Evolutionary conservation across 2,888 invertebrate genomes (phyloP).

Genomic region (Adelognathus sp.): DNA sequence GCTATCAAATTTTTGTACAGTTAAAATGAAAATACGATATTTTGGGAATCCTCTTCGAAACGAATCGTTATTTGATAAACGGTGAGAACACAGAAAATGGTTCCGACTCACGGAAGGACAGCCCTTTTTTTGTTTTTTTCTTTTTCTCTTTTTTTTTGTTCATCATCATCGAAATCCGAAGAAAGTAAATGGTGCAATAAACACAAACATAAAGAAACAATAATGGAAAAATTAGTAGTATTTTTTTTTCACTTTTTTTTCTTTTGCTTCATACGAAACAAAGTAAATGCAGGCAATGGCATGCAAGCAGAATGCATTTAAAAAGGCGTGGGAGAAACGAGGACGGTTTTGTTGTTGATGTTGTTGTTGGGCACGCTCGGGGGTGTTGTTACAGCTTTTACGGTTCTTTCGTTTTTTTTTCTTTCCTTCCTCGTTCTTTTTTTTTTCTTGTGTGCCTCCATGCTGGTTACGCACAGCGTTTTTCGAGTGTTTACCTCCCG

Average conservation of each 20-base stretch:
- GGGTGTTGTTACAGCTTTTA: slow-evolving; percentile 50
- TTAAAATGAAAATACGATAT: too few species aligned
- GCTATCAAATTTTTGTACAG: background rate
- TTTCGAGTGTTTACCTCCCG: background rate
- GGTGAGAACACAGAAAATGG: slow-evolving; percentile 73
- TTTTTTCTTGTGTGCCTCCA: slow-evolving; percentile 38
- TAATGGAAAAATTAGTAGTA: slow-evolving; percentile 84
- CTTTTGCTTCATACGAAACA: slow-evolving; percentile 74
- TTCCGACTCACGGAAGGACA: slow-evolving; percentile 89
- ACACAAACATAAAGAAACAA: slow-evolving; percentile 86
- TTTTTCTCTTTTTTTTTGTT: slow-evolving; percentile 62
- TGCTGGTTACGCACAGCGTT: slow-evolving; percentile 39
- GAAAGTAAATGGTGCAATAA: slow-evolving; percentile 84
- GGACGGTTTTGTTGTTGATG: slow-evolving; percentile 42
- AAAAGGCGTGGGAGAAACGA: slow-evolving; percentile 73
- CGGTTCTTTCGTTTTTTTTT: slow-evolving; percentile 43
- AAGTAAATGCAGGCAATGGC: slow-evolving; percentile 80
- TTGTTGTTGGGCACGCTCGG: slow-evolving; percentile 19
- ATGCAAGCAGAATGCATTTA: slow-evolving; percentile 81
- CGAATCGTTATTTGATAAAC: slow-evolving; percentile 8
- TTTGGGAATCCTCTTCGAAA: background rate
- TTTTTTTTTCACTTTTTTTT: slow-evolving; percentile 32
- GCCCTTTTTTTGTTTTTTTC: slow-evolving; percentile 84
- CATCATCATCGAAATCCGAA: slow-evolving; percentile 83
- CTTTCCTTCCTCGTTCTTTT: slow-evolving; percentile 14